Base-by-base conservation (phyloP, 2,888 invertebrate species). In the Drosophila kanekoi region DNA sequence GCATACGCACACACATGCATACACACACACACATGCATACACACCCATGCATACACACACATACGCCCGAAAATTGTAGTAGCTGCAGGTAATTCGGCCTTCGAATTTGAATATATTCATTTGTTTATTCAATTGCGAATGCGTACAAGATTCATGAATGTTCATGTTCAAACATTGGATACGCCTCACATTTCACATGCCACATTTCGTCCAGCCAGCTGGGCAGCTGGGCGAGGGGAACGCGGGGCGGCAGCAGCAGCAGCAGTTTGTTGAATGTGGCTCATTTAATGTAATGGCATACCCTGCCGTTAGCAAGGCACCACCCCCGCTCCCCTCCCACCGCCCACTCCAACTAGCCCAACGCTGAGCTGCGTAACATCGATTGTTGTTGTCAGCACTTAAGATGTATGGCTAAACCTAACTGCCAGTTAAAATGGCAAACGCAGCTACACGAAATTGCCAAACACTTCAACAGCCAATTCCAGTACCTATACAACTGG, bases 101-200 rank as follows among this genome's bases (percentile, higher is more conserved):
- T 35, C 23, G 20, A 33, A 52, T 74, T 63, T 28, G 51, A 63
- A 59, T 66, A 60, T 60, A 77, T 85, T 72, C 62, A 66, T 70
- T 79, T 77, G 67, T 63, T 58, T 72, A 61, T 61, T 70, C 77
- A 83, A 81, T 79, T 78, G 69, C 72, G 66, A 33, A 59, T 74
- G 68, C 54, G 28, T 74, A 51, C 56, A 63, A 68, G 59, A 75
- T 60, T 53, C 60, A 69, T 63, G 73, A 69, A 63, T 57, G 60
- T 61, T 57, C 56, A 48, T 64, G 51, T 56, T 61, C 58, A 35
- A 52, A 48, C 71, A 70, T 53, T 35, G 47, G 16, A 32, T 10
- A 32, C 32, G 32, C 52, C 70, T 76, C 35, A 33, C 59, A 61
- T 45, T 71, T 61, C 49, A 52, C 37, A 40, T 49, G 40, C 40